A percentile compares a stretch with the other conserved stretches of the same genome.
Evolutionary conservation across 2,888 invertebrate genomes (phyloP).

Genomic region (Hetaerina titia): DNA sequence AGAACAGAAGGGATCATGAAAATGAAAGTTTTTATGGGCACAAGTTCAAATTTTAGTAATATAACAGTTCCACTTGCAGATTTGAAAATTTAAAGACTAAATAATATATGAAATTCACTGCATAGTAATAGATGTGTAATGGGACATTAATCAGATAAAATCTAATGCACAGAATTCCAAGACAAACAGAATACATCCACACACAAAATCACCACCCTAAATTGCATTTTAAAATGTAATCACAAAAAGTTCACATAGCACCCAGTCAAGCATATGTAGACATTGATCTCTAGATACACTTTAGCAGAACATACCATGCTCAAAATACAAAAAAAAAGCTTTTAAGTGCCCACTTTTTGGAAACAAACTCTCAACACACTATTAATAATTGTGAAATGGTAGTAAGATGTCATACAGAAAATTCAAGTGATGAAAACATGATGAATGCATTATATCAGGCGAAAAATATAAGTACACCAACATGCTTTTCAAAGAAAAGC

Average conservation of each 20-base stretch:
- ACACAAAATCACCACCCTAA: background rate
- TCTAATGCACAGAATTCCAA: background rate
- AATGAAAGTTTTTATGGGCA: no score
- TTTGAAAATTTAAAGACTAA: background rate
- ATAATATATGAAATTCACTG: background rate
- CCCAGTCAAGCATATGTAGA: background rate
- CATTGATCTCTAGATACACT: background rate
- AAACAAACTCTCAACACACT: background rate
- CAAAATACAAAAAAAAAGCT: background rate
- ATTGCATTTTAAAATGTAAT: background rate
- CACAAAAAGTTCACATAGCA: background rate
- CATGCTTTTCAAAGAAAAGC: background rate
- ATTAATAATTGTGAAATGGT: background rate
- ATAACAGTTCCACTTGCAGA: background rate
- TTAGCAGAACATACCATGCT: constrained; percentile 3
- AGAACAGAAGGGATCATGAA: no score
- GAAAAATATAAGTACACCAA: background rate
- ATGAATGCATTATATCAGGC: background rate
- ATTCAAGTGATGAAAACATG: background rate
- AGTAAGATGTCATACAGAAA: background rate
- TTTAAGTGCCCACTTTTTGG: background rate
- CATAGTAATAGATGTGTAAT: background rate
- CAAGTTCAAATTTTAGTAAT: background rate
- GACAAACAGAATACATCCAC: background rate
- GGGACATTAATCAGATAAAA: background rate